phyloP scores from a whole-genome alignment of 2,888 invertebrate species.

The Sminthurinus aureus region DNA sequence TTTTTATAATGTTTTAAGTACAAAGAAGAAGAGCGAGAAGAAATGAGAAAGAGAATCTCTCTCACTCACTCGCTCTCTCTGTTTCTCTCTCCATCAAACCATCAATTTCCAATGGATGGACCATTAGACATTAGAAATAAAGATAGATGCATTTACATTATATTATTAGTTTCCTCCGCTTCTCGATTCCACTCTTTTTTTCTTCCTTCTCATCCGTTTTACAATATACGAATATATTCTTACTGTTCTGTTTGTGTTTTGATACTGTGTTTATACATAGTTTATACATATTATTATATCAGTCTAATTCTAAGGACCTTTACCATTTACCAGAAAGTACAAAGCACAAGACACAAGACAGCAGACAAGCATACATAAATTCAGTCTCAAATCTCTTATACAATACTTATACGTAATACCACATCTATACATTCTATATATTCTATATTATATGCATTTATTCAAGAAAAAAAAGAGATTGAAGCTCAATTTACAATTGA shows the following conservation, averaged over 20 bases:
- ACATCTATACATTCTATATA: neutral
- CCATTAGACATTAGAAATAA: constrained; percentile 10
- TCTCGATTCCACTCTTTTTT: too few relatives aligned
- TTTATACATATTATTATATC: neutral
- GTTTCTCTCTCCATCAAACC: constrained; percentile 9
- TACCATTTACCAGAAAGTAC: neutral
- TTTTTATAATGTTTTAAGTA: constrained; percentile 16
- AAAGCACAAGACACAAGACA: too few relatives aligned
- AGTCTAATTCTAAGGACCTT: neutral
- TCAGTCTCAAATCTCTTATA: neutral
- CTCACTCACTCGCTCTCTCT: neutral
- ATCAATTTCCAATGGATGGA: constrained; percentile 32
- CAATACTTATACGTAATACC: constrained; percentile 12
- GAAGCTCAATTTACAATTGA: constrained; percentile 35
- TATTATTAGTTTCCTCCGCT: constrained; percentile 18
- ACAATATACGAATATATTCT: too few relatives aligned
- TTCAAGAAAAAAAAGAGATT: constrained; percentile 20
- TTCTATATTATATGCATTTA: constrained; percentile 28
- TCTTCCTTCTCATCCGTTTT: neutral
- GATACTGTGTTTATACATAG: constrained; percentile 1
- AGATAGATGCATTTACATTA: constrained; percentile 29
- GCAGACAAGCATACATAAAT: too few relatives aligned
- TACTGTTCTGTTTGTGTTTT: neutral
- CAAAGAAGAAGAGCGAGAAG: neutral
- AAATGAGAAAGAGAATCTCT: neutral